phyloP scores from a whole-genome alignment of 2,888 invertebrate species.

The Drosophila eohydei region DNA sequence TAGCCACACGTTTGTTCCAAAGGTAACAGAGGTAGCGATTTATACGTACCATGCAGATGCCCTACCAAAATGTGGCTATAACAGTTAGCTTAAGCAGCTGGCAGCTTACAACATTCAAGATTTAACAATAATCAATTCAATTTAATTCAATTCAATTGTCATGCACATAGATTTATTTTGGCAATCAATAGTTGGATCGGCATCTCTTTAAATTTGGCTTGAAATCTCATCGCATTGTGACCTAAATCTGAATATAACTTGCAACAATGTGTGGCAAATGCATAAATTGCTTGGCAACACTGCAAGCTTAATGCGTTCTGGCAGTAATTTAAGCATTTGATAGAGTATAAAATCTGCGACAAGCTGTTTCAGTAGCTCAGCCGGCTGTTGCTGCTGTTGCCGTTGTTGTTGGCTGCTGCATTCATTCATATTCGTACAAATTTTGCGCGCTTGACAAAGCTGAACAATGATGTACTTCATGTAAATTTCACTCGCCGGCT shows the following conservation, averaged over 20 bases:
- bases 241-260: conserved; percentile 14
- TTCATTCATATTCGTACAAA: conserved; percentile 81
- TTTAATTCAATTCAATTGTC: not conserved
- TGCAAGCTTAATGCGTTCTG: conserved; percentile 29
- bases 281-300: conserved; percentile 21
- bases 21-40: conserved; percentile 75
- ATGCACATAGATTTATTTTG: not conserved
- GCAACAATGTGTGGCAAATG: conserved; percentile 24
- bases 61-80: conserved; percentile 6
- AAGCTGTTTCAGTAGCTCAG: not conserved
- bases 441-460: conserved; percentile 82
- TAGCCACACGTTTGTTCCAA: conserved; percentile 66
- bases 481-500: conserved; percentile 78
- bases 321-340: conserved; percentile 23
- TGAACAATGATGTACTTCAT: conserved; percentile 81
- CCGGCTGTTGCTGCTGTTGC: conserved; percentile 8
- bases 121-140: not conserved
- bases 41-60: conserved; percentile 49
- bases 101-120: not conserved
- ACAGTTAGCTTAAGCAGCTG: not conserved
- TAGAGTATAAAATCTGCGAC: conserved; percentile 46
- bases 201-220: conserved; percentile 2
- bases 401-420: conserved; percentile 51
- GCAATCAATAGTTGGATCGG: conserved; percentile 11
- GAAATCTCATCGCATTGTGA: conserved; percentile 14